phyloP scores from a whole-genome alignment of 2,113 vertebrate species.

The Caloenas nicobarica region DNA sequence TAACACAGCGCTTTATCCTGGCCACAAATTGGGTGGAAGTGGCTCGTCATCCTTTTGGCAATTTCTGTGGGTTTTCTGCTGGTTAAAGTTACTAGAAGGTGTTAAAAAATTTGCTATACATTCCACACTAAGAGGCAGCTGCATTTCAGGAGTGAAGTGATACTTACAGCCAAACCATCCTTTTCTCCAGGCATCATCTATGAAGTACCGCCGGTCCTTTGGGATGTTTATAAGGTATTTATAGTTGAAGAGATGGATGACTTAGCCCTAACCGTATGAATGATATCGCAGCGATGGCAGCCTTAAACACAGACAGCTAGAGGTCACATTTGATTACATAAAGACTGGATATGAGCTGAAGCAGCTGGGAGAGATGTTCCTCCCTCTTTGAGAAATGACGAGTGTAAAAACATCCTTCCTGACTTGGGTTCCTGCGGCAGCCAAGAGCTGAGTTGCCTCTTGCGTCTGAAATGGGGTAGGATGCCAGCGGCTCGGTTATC shows the following conservation, averaged over 20 bases:
- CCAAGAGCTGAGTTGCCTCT: not conserved
- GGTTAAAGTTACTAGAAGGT: not conserved
- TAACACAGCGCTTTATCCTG: not conserved
- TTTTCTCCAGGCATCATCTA: constrained; percentile 9
- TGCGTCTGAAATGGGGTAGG: not conserved
- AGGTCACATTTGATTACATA: constrained; percentile 61
- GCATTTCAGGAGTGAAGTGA: not conserved
- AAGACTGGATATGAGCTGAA: constrained; percentile 38
- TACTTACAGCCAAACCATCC: not conserved
- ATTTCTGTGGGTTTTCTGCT: not conserved
- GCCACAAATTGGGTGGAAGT: not conserved
- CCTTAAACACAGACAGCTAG: constrained; percentile 50
- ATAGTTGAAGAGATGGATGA: constrained; percentile 62
- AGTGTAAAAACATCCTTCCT: not conserved
- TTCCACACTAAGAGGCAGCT: not conserved
- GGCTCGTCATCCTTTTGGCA: not conserved
- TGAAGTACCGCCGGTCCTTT: constrained; percentile 3
- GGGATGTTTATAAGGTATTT: constrained; percentile 65
- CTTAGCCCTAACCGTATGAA: constrained; percentile 33
- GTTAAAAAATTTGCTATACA: not conserved
- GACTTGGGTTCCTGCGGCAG: not conserved
- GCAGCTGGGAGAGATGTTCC: constrained; percentile 12
- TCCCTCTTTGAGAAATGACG: constrained; percentile 26
- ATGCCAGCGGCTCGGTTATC: not conserved
- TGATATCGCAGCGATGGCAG: not conserved